Evolutionary conservation across 2,888 invertebrate genomes (phyloP).

Genomic region (Xanthostigma xanthostigma): DNA sequence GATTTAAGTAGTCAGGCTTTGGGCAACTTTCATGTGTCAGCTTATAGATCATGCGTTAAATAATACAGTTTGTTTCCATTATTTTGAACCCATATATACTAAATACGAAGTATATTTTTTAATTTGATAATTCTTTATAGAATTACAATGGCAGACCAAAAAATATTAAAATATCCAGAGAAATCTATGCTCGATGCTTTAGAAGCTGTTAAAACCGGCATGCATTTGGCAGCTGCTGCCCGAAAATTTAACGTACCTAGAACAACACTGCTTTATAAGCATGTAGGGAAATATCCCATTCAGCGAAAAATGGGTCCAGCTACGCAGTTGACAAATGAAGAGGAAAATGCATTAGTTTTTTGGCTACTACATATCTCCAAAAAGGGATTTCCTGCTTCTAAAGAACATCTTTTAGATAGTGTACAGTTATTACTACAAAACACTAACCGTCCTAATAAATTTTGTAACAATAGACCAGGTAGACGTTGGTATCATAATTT

Average conservation of each 20-base stretch:
- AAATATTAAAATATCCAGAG: slow-evolving; percentile 8
- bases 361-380: slow-evolving; percentile 17
- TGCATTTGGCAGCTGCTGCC: slow-evolving; percentile 9
- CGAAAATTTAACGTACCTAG: slow-evolving; percentile 13
- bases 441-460: slow-evolving; percentile 12
- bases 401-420: slow-evolving; percentile 18
- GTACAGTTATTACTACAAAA: slow-evolving; percentile 15
- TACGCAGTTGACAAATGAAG: slow-evolving; percentile 4
- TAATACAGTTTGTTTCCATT: no score
- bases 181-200: slow-evolving; percentile 9
- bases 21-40: no score
- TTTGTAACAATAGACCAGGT: slow-evolving; percentile 19
- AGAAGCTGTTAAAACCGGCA: slow-evolving; percentile 9
- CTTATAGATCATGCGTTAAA: no score
- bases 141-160: slow-evolving; percentile 1
- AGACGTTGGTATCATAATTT: slow-evolving; percentile 19
- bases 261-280: slow-evolving; percentile 10
- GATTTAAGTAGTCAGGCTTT: no score
- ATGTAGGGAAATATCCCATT: slow-evolving; percentile 7
- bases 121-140: no score
- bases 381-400: slow-evolving; percentile 19
- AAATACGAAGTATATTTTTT: no score
- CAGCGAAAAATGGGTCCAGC: slow-evolving; percentile 5
- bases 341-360: slow-evolving; percentile 6
- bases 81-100: no score